Evolutionary conservation across 2,113 vertebrate species (phyloP).

Genomic region (Phrynosoma platyrhinos): DNA sequence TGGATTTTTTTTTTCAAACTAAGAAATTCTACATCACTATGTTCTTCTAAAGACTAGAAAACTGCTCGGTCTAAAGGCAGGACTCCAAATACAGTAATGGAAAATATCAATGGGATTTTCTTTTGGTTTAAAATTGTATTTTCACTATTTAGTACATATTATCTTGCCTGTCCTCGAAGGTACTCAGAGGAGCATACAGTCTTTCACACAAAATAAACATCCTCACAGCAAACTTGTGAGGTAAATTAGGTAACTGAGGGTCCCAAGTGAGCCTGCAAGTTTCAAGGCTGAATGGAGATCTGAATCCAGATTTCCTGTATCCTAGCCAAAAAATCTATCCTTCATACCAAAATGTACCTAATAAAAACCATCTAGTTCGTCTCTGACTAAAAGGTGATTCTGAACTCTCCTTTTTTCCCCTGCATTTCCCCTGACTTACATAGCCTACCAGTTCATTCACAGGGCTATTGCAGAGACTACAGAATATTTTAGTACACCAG

Average conservation of each 20-base stretch:
- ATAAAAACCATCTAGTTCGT: background rate
- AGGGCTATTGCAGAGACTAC: background rate
- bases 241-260: background rate
- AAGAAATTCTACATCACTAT: background rate
- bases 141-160: background rate
- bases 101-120: background rate
- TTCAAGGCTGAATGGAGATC: background rate
- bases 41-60: background rate
- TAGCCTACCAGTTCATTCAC: background rate
- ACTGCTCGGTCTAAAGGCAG: background rate
- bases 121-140: background rate
- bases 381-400: background rate
- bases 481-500: background rate
- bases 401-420: background rate
- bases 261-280: background rate
- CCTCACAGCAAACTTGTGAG: background rate
- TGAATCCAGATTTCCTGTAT: background rate
- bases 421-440: background rate
- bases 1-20: too few relatives aligned
- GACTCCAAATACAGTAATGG: background rate
- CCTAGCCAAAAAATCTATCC: background rate
- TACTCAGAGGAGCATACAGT: background rate
- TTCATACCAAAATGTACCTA: background rate
- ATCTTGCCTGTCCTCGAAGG: background rate
- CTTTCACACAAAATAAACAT: background rate